Conservation (phyloP, 2,888 invertebrate genomes). For the Catocala sponsa region DNA sequence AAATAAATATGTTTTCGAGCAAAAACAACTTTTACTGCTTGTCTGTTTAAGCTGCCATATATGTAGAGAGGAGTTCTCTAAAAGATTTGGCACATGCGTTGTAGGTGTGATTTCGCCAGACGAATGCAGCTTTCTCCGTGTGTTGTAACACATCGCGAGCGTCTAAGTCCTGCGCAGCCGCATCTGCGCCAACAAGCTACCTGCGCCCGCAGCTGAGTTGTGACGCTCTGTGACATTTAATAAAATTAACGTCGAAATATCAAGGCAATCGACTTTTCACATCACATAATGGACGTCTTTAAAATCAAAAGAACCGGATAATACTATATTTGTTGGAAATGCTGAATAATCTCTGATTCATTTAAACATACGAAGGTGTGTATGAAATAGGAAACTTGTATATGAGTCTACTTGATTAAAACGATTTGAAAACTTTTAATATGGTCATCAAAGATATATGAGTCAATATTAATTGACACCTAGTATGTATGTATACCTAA, state of each 20-base stretch:
- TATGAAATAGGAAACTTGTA: constrained; percentile 80
- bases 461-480: constrained; percentile 51
- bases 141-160: constrained; percentile 66
- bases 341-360: constrained; percentile 74
- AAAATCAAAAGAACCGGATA: constrained; percentile 61
- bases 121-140: constrained; percentile 80
- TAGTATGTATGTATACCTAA: constrained; percentile 30
- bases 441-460: constrained; percentile 47
- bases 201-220: constrained; percentile 9
- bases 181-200: constrained; percentile 28
- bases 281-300: constrained; percentile 57
- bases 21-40: constrained; percentile 77
- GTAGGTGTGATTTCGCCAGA: constrained; percentile 86
- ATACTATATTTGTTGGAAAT: constrained; percentile 61
- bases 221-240: constrained; percentile 69
- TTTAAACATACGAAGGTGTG: constrained; percentile 67
- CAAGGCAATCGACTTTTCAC: constrained; percentile 76
- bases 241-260: constrained; percentile 74
- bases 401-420: constrained; percentile 57
- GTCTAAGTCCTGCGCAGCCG: constrained; percentile 40
- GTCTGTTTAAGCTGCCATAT: constrained; percentile 66
- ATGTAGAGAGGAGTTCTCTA: constrained; percentile 69
- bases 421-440: constrained; percentile 37
- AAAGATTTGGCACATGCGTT: constrained; percentile 80
- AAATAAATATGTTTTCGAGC: constrained; percentile 49